Conservation (phyloP, 2,888 invertebrate genomes). For the Leptopilina drosophilae region DNA sequence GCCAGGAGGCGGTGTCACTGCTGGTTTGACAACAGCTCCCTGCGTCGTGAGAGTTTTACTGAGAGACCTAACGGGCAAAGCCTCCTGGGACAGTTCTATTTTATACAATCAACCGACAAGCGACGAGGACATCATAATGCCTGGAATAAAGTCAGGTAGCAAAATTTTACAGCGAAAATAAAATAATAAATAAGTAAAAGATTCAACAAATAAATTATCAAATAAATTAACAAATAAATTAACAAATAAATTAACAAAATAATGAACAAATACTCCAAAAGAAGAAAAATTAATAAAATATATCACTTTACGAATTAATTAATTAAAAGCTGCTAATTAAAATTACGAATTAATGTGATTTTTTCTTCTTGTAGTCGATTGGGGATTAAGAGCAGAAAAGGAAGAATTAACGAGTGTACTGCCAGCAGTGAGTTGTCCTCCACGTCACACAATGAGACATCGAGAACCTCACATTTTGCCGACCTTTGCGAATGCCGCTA, state of each 20-base stretch:
- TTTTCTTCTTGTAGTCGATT: constrained; percentile 58
- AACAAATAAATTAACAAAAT: too few species aligned
- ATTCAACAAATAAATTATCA: too few species aligned
- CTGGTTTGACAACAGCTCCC: constrained; percentile 73
- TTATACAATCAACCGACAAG: constrained; percentile 86
- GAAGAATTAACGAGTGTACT: constrained; percentile 68
- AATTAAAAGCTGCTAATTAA: too few species aligned
- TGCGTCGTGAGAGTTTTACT: constrained; percentile 87
- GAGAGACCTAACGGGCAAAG: constrained; percentile 94
- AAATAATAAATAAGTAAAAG: too few species aligned
- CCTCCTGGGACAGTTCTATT: constrained; percentile 97
- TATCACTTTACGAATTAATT: too few species aligned
- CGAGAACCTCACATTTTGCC: constrained; percentile 88
- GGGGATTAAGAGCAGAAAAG: constrained; percentile 61
- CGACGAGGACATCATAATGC: constrained; percentile 63
- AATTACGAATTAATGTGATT: constrained; percentile 16
- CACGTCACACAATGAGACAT: constrained; percentile 84
- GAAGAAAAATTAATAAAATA: not conserved
- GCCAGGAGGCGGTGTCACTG: constrained; percentile 86
- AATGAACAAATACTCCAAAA: not conserved
- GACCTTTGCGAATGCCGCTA: constrained; percentile 87
- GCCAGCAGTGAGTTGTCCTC: constrained; percentile 77
- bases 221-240: too few species aligned
- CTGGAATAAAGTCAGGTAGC: constrained; percentile 64
- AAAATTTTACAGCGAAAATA: too few species aligned